Base-by-base conservation (phyloP, 2,888 invertebrate species). In the Lottia scabra region DNA sequence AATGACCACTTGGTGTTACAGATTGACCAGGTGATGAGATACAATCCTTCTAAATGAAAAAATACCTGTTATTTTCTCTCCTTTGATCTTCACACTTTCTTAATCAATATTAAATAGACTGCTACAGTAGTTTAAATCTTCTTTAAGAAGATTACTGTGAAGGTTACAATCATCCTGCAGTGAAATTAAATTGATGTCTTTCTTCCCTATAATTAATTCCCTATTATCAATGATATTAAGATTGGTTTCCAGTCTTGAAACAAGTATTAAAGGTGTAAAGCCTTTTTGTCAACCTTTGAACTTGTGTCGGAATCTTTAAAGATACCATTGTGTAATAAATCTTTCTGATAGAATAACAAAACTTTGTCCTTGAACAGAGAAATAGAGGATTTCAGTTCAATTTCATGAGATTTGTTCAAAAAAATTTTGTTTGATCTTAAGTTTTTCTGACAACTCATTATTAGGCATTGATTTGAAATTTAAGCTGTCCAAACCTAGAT, bases 31-130 rank as follows among this genome's bases (percentile, higher is more conserved):
- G 19, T 56, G 56, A 56, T 56, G 23, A 23, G 23, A 23, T 19
- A 56, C 19, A 56, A 56, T 56, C 23, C 19, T 23, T 13, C 56
- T 56, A 19, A 38, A 19, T 56, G 13, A 56, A 56, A 56, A 56
- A 56, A 56, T 23, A 23, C 23, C 23, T 56, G 23, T 56, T 56
- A 56, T 56, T 56, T 56, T 23, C 19, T 23, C 56, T 56, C 56
- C 56, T 56, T 56, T 56, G 56, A 56, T 56, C 56, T 56, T 56
- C 56, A 56, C 56, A 56, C 23, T 19, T 56, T 56, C 23, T 56
- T 56, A 56, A 56, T 56, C 56, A 56, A 23, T 23, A 23, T 56
- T 56, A 56, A 56, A 56, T 56, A 56, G 56, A 56, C 56, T 56
- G 19, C 56, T 23, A 23, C 56, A 56, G 56, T 56, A 56, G 19